Evolutionary conservation across 2,113 vertebrate genomes (phyloP).

Genomic region (Semnornis frantzii): DNA sequence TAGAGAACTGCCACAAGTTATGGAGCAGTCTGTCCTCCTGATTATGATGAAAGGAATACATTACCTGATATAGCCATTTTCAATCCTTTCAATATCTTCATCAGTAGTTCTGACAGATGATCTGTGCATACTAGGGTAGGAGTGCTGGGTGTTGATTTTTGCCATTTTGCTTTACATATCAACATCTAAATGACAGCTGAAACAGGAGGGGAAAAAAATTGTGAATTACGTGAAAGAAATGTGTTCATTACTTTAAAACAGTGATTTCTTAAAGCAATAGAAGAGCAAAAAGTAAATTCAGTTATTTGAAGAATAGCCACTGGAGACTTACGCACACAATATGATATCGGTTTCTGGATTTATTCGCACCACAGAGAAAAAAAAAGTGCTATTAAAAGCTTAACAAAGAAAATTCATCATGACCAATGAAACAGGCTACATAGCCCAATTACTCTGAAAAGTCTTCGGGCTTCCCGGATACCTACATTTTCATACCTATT

Average conservation of each 20-base stretch:
- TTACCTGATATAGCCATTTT: conserved; percentile 88
- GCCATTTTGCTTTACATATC: conserved; percentile 82
- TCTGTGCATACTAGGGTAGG: conserved; percentile 67
- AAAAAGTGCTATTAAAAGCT: neutral
- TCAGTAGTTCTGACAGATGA: conserved; percentile 59
- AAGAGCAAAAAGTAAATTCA: neutral
- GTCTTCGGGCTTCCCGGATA: neutral
- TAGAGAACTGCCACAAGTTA: neutral
- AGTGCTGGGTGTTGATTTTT: conserved; percentile 83
- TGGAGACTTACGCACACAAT: neutral
- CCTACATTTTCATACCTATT: neutral
- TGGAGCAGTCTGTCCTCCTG: neutral
- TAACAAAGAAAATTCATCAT: neutral
- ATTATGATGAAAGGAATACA: neutral
- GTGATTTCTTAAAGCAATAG: neutral
- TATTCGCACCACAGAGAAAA: neutral
- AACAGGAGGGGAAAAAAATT: neutral
- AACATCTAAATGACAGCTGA: conserved; percentile 56
- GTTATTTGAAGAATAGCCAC: neutral
- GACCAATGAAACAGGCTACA: neutral
- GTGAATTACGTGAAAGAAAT: neutral
- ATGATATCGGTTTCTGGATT: neutral
- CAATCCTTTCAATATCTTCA: conserved; percentile 79
- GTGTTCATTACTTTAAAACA: neutral
- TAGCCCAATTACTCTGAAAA: neutral